These are phyloP conservation scores for Nannoperca obscura DNA, from an alignment of 2,797 vertebrate species.

Conservation along the genomic window DNA sequence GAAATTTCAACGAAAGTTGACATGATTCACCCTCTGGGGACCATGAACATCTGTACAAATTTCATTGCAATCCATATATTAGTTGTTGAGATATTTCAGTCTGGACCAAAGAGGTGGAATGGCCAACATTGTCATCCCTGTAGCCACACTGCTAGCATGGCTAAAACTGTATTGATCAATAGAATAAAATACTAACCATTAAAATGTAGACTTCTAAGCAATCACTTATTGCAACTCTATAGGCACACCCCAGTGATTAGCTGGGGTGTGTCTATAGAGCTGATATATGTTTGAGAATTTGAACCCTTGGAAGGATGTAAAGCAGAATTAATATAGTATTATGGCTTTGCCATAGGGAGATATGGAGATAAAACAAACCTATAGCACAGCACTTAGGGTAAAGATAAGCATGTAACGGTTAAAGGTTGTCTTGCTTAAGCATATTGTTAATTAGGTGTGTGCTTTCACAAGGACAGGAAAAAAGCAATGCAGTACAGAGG, in stretches of 20 bases:
- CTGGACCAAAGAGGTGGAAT: neutral
- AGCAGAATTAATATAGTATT: neutral
- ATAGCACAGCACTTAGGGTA: neutral
- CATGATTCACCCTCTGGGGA: too few species aligned
- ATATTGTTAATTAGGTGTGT: neutral
- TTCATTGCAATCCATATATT: neutral
- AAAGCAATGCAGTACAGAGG: neutral
- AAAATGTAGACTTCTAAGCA: too few species aligned
- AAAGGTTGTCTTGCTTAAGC: neutral
- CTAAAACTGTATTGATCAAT: neutral
- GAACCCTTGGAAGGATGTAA: neutral
- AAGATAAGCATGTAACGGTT: neutral
- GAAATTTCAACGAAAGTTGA: too few species aligned
- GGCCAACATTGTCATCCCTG: neutral
- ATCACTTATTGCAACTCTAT: too few species aligned
- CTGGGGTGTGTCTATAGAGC: too few species aligned
- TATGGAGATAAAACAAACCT: neutral
- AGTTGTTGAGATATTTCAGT: neutral
- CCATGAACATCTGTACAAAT: neutral
- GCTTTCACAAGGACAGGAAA: neutral
- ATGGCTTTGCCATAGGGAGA: neutral
- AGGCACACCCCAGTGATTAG: too few species aligned
- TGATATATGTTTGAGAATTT: neutral
- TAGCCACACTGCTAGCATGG: neutral
- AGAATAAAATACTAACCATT: neutral